Conservation (phyloP, 2,797 vertebrate genomes). For the Lepilemur septentrionalis region DNA sequence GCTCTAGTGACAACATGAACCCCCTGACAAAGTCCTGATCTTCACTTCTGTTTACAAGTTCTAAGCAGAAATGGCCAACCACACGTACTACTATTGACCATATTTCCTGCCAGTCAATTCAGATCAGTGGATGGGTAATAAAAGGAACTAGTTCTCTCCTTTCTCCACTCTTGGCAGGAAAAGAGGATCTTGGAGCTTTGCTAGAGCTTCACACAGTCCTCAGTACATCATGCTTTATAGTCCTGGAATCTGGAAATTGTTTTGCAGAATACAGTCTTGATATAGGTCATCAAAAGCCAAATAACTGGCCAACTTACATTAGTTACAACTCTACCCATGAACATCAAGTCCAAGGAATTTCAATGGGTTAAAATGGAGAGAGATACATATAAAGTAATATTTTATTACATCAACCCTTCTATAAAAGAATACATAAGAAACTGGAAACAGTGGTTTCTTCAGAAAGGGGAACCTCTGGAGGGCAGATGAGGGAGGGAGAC, state of each 20-base stretch:
- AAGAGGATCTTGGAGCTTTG: neutral
- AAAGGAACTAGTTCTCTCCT: conserved; percentile 15
- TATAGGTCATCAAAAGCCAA: conserved; percentile 16
- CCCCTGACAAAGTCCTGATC: neutral
- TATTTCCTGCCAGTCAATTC: conserved; percentile 41
- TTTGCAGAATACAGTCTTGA: conserved; percentile 36
- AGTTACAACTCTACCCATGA: conserved; percentile 20
- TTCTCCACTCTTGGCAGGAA: conserved; percentile 29
- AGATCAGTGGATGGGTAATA: neutral
- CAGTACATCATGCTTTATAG: neutral
- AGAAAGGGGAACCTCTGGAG: neutral
- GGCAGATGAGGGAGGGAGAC: neutral
- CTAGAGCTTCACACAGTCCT: conserved; percentile 16
- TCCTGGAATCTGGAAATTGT: conserved; percentile 12
- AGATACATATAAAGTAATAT: neutral
- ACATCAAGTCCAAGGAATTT: neutral
- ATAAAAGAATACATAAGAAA: conserved; percentile 31
- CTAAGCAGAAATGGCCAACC: conserved; percentile 46
- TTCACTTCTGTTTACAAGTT: conserved; percentile 8
- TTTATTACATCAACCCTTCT: neutral
- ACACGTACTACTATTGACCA: conserved; percentile 4
- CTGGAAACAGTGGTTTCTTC: conserved; percentile 20
- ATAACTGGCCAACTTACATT: conserved; percentile 4
- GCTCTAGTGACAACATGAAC: conserved; percentile 1
- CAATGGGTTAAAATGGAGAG: neutral